These are phyloP conservation scores for Syrrhaptes paradoxus DNA, from an alignment of 2,113 vertebrate genomes.

Conservation along the genomic window DNA sequence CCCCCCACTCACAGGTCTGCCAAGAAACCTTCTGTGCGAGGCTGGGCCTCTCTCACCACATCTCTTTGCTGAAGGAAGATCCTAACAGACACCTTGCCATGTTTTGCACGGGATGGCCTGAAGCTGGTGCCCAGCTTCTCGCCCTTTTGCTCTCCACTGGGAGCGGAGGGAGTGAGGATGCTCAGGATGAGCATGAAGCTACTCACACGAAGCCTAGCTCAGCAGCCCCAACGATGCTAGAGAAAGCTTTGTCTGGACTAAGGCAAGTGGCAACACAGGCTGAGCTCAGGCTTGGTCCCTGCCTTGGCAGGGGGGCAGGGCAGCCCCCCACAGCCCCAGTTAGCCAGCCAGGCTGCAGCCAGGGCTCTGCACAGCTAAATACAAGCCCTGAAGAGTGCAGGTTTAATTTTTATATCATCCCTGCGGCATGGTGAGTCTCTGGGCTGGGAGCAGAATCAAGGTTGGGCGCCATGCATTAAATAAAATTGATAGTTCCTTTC, in stretches of 20 bases:
- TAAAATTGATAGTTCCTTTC: conserved; percentile 42
- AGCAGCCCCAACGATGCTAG: not conserved
- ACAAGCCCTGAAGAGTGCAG: not conserved
- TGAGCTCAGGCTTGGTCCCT: not conserved
- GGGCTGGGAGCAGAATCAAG: conserved; percentile 6
- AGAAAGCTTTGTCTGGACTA: not conserved
- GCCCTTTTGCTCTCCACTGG: not conserved
- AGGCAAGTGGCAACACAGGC: not conserved
- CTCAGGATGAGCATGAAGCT: not conserved
- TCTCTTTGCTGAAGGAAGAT: not conserved
- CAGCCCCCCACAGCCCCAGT: not conserved
- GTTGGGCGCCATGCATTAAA: conserved; percentile 9
- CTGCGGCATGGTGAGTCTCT: rapidly evolving
- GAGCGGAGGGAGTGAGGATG: not conserved
- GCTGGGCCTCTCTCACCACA: not conserved
- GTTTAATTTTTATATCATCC: not conserved
- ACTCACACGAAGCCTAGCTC: not conserved
- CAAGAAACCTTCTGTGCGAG: not conserved
- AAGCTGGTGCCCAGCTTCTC: not conserved
- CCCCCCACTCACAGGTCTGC: rapidly evolving
- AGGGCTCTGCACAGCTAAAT: not conserved
- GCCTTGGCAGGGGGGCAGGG: not conserved
- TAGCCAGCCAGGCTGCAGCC: not conserved
- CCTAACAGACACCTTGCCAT: not conserved
- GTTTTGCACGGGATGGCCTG: rapidly evolving